A percentile compares a stretch with the other conserved stretches of the same genome.
Conservation (phyloP, 2,888 invertebrate genomes). For the Parnassius glacialis region DNA sequence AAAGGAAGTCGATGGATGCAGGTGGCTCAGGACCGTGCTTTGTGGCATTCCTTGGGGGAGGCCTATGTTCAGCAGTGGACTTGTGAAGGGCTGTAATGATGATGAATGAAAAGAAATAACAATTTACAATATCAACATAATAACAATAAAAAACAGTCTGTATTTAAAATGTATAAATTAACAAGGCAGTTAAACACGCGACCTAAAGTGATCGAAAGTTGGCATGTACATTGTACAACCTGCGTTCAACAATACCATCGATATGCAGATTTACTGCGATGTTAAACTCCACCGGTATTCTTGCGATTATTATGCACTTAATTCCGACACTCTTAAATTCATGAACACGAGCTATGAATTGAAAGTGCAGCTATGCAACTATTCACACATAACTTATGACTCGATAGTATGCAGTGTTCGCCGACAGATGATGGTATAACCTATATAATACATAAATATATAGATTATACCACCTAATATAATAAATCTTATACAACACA, state of each 20-base stretch:
- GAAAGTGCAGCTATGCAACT: slow-evolving; percentile 7
- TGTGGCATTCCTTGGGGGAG: no score
- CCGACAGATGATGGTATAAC: no score
- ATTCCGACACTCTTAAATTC: slow-evolving; percentile 18
- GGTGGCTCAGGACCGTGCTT: no score
- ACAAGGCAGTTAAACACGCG: slow-evolving; percentile 5
- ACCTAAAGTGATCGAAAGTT: neutral
- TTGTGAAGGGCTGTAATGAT: no score
- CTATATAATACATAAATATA: no score
- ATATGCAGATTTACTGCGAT: slow-evolving; percentile 10
- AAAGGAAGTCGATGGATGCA: no score
- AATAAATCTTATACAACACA: no score
- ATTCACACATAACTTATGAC: neutral
- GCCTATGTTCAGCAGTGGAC: no score
- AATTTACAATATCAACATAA: neutral
- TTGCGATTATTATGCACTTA: slow-evolving; percentile 15
- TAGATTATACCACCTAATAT: no score
- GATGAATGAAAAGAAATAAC: no score
- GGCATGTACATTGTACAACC: slow-evolving; percentile 2
- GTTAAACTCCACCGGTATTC: slow-evolving; percentile 15
- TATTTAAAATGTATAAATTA: slow-evolving; percentile 8
- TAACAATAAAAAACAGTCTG: neutral
- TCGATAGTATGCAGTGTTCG: no score
- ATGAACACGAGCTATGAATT: slow-evolving; percentile 21
- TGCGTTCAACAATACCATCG: slow-evolving; percentile 13